Evolutionary conservation across 2,888 invertebrate species (phyloP).

Genomic region (Eulithis testata): DNA sequence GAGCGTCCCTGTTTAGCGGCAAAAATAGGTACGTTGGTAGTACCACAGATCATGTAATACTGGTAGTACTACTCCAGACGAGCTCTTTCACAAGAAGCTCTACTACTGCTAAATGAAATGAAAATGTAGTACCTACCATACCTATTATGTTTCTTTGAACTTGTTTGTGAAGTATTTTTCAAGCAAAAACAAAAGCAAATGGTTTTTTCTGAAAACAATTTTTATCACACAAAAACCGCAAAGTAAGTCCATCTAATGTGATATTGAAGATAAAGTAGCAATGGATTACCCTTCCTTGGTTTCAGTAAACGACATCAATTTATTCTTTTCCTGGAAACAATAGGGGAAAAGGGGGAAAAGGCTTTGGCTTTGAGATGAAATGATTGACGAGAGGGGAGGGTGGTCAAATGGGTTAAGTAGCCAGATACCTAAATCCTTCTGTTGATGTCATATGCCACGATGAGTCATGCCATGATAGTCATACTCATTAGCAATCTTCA

Average conservation of each 20-base stretch:
- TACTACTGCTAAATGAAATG: too few species aligned
- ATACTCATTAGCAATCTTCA: not conserved
- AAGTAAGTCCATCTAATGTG: slow-evolving; percentile 8
- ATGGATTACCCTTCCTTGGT: slow-evolving; percentile 57
- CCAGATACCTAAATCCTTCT: slow-evolving; percentile 3
- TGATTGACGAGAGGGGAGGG: slow-evolving; percentile 65
- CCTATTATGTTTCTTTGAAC: too few species aligned
- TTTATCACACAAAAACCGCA: slow-evolving; percentile 2
- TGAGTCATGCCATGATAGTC: not conserved
- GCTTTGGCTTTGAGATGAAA: slow-evolving; percentile 54
- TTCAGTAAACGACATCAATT: slow-evolving; percentile 62
- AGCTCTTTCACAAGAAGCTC: too few species aligned
- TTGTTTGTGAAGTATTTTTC: too few species aligned
- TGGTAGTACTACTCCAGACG: too few species aligned
- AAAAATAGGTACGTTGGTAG: too few species aligned
- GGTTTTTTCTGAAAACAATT: not conserved
- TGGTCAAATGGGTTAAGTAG: slow-evolving; percentile 10
- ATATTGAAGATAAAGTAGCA: slow-evolving; percentile 43
- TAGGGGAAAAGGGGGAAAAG: slow-evolving; percentile 57
- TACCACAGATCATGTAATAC: too few species aligned
- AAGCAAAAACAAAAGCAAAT: too few species aligned
- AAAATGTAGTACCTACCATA: too few species aligned
- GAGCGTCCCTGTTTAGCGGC: too few species aligned
- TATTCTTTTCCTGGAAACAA: slow-evolving; percentile 56
- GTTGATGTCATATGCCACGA: slow-evolving; percentile 1